phyloP scores from a whole-genome alignment of 2,113 vertebrate genomes.

The Spea multiplicata region DNA sequence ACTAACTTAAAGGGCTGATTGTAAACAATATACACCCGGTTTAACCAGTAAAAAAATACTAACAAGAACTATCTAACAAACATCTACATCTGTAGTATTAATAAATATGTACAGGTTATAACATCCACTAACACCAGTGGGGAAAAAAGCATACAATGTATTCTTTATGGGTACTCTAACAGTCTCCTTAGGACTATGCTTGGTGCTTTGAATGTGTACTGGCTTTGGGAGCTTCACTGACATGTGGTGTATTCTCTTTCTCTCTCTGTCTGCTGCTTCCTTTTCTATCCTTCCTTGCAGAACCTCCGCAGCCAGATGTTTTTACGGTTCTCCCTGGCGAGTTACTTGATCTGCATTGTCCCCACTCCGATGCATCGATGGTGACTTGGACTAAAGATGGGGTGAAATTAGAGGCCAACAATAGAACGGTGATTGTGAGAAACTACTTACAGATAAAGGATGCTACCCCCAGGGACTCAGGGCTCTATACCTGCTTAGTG shows the following conservation, averaged over 20 bases:
- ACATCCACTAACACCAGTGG: background rate
- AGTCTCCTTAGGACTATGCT: background rate
- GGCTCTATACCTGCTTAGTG: conserved; percentile 93
- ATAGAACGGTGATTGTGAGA: conserved; percentile 93
- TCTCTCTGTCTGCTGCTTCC: conserved; percentile 56
- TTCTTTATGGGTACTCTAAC: too few relatives aligned
- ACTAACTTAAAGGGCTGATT: background rate
- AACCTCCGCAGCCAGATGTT: conserved; percentile 88
- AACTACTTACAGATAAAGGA: conserved; percentile 93
- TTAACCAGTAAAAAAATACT: background rate
- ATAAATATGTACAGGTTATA: background rate
- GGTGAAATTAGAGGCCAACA: conserved; percentile 85
- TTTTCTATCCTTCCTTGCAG: conserved; percentile 71
- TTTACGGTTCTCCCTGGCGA: conserved; percentile 89
- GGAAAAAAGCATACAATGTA: too few relatives aligned
- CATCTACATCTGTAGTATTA: background rate
- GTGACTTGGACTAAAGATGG: conserved; percentile 98
- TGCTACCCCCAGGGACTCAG: conserved; percentile 88
- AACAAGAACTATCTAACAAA: too few relatives aligned
- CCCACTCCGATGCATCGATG: conserved; percentile 76
- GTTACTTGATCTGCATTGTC: conserved; percentile 87
- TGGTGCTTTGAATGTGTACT: conserved; percentile 17
- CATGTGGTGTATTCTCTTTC: conserved; percentile 63
- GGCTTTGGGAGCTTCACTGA: conserved; percentile 58
- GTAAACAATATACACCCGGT: background rate